Base-by-base conservation (phyloP, 2,797 vertebrate species). In the Pteropus rufus region DNA sequence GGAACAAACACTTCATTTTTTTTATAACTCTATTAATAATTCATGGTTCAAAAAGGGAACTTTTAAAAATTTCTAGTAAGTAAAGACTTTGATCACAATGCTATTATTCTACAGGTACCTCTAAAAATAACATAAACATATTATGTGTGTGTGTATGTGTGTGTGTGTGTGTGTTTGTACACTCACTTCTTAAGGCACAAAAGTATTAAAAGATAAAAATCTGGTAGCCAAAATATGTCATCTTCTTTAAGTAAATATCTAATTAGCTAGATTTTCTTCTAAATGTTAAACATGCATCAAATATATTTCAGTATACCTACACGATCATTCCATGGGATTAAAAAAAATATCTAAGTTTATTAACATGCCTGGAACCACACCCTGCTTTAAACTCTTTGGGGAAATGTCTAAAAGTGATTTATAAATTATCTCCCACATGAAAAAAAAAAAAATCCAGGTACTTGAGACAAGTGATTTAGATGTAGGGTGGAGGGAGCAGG, bases 71-170 rank as follows among this genome's bases (percentile, higher is more conserved):
- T 0, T 24, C 70, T 97, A 97, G 67, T 34, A 96, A 96, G 2
- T 86, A 64, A 94, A 96, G 36, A 89, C 67, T 52, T 75, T 91
- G 94, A 96, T 72, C 10, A 76, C 31, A 69, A 88, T n/a, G 77
- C 44, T 18, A 26, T 46, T 82, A 94, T 67, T 91, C 52, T 92
- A 94, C 18, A 97, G 67, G 75, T 77, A 75, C 21, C 62, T 97
- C 84, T 94, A 91, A 44, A 97, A 94, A 93, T 46, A 75, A 87
- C 83, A 97, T 11, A 72, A 67, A 49, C 3, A 39, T 36, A 75
- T 46, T 46, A 14, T 14, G 46, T 46, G 46, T 46, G 12, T 44
- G 44, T 44, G 44, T 44, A 10, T 44, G 41, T 49, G 4, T 49
- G 49, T 49, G 46, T 49, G 46, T 15, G 14, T 49, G 14, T 49